Percentiles rank a stretch among this genome's conserved stretches.
These are phyloP conservation scores for Saccostrea echinata DNA, from an alignment of 1,140 invertebrate species.

Conservation along the genomic window DNA sequence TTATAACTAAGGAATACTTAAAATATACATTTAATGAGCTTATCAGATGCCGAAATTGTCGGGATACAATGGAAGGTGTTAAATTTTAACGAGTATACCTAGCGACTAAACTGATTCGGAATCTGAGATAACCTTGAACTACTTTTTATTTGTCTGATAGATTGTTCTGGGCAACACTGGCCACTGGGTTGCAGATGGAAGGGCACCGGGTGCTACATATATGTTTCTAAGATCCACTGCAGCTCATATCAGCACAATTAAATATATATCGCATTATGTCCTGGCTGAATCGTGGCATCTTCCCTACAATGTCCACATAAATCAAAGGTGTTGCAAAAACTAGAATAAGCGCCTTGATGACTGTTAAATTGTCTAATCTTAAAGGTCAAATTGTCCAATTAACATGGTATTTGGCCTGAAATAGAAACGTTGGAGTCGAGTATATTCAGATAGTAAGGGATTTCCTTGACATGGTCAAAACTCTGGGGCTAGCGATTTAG, in stretches of 20 bases:
- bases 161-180: too few relatives aligned
- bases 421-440: neutral
- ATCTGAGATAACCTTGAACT: neutral
- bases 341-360: neutral
- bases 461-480: neutral
- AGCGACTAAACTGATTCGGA: too few relatives aligned
- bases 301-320: neutral
- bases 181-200: neutral
- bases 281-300: neutral
- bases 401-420: neutral
- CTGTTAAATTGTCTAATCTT: neutral
- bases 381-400: conserved; percentile 1
- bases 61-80: too few relatives aligned
- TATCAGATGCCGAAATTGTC: too few relatives aligned
- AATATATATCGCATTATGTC: neutral
- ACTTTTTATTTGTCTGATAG: neutral
- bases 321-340: neutral
- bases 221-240: neutral
- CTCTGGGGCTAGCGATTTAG: neutral
- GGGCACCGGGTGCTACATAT: neutral
- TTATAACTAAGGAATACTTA: too few relatives aligned
- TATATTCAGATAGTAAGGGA: neutral
- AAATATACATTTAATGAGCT: too few relatives aligned
- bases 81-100: too few relatives aligned
- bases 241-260: neutral